Percentiles rank a stretch among this genome's conserved stretches.
These are phyloP conservation scores for Edolisoma coerulescens DNA, from an alignment of 2,113 vertebrate species.

Conservation along the genomic window DNA sequence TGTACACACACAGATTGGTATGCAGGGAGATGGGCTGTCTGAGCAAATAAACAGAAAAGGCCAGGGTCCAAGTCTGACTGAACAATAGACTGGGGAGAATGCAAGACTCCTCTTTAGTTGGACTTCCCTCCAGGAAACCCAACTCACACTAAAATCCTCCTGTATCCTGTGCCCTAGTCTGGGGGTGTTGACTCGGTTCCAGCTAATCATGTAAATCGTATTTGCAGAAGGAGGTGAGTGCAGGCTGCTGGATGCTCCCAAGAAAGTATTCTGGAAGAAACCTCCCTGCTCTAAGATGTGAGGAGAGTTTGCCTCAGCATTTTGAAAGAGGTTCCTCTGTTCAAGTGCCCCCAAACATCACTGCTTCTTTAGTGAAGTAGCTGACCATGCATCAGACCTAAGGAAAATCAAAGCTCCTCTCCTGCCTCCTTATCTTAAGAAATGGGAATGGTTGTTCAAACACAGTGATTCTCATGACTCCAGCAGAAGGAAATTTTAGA, in stretches of 20 bases:
- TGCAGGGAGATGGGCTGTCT: constrained; percentile 29
- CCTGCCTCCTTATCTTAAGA: not conserved
- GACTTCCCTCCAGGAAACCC: constrained; percentile 67
- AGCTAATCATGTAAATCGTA: constrained; percentile 7
- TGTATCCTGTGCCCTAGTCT: constrained; percentile 58
- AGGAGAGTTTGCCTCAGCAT: not conserved
- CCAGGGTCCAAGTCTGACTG: not conserved
- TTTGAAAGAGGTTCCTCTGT: not conserved
- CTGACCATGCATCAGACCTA: not conserved
- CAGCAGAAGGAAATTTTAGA: not conserved
- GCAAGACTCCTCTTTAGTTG: constrained; percentile 25
- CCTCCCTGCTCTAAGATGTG: not conserved
- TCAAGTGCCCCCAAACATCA: not conserved
- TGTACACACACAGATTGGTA: not conserved
- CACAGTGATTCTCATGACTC: not conserved
- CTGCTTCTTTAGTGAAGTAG: not conserved
- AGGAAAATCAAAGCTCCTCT: not conserved
- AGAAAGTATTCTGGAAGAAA: not conserved
- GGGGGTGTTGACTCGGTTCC: constrained; percentile 6
- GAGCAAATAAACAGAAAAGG: constrained; percentile 48
- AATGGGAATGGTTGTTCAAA: not conserved
- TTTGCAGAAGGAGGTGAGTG: constrained; percentile 25
- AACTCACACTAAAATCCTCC: constrained; percentile 31
- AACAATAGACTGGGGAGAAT: constrained; percentile 55
- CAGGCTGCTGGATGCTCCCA: not conserved